Percentiles rank a stretch among this genome's conserved stretches.
Conservation (phyloP, 2,888 invertebrate genomes). For the Drosophila anceps region DNA sequence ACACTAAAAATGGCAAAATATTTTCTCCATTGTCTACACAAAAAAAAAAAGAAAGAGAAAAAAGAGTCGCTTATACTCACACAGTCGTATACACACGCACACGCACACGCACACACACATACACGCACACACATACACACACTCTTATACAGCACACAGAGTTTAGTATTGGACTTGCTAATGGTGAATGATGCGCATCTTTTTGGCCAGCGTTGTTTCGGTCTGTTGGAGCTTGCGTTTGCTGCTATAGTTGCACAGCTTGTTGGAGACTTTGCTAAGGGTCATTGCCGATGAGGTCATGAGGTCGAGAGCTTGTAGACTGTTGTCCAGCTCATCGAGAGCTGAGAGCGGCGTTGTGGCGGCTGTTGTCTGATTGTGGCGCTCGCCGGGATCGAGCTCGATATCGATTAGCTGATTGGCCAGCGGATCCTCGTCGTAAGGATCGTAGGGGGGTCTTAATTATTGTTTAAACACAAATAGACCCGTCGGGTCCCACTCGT, state of each 20-base stretch:
- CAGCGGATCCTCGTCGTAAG: constrained; percentile 78
- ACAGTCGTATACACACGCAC: neutral
- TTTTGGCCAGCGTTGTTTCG: constrained; percentile 68
- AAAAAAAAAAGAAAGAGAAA: neutral
- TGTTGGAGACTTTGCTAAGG: constrained; percentile 66
- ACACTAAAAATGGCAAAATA: neutral
- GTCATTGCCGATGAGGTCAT: constrained; percentile 74
- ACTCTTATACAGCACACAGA: neutral
- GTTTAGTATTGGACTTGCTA: constrained; percentile 28
- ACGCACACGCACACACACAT: neutral
- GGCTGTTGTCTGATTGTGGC: constrained; percentile 46
- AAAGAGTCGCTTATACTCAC: neutral
- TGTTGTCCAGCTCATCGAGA: constrained; percentile 70
- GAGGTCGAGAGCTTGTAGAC: constrained; percentile 66
- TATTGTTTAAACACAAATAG: constrained; percentile 86
- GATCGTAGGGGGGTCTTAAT: constrained; percentile 80
- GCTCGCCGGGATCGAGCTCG: constrained; percentile 56
- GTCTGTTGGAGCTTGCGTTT: constrained; percentile 68
- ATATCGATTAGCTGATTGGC: constrained; percentile 74
- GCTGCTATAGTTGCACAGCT: constrained; percentile 73
- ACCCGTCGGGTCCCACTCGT: constrained; percentile 89
- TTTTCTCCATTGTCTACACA: neutral
- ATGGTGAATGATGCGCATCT: constrained; percentile 69
- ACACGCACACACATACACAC: neutral
- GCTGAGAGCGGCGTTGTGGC: constrained; percentile 63